Percentiles rank a stretch among this genome's conserved stretches.
phyloP scores from a whole-genome alignment of 2,888 invertebrate species.

The Eupithecia tripunctaria region DNA sequence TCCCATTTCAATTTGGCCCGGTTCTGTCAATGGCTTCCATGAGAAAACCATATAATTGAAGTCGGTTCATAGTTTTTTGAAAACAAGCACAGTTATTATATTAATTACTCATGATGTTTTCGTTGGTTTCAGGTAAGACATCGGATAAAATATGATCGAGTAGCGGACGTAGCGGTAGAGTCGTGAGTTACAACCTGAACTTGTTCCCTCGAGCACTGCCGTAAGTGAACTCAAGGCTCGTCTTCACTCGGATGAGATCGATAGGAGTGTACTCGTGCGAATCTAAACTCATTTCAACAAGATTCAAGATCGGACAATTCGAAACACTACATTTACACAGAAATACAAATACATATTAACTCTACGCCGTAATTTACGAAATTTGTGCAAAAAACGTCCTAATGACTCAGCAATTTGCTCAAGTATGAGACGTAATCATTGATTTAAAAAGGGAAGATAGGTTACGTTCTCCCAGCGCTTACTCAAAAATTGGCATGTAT shows the following conservation, averaged over 20 bases:
- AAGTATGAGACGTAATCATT: neutral
- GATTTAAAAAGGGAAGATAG: too few species aligned
- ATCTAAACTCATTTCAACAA: neutral
- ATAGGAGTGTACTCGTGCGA: neutral
- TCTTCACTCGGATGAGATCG: too few species aligned
- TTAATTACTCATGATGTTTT: neutral
- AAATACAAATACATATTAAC: slow-evolving; percentile 1
- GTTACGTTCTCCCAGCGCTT: too few species aligned
- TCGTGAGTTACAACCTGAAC: neutral
- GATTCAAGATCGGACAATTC: neutral
- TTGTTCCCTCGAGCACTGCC: neutral
- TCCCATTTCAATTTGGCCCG: too few species aligned
- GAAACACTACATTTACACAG: neutral
- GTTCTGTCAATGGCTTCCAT: too few species aligned
- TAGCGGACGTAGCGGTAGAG: too few species aligned
- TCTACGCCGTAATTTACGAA: neutral
- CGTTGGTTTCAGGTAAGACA: slow-evolving; percentile 7
- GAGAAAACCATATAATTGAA: too few species aligned
- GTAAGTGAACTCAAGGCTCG: neutral
- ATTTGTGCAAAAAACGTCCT: neutral
- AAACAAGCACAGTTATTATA: too few species aligned
- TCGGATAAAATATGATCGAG: neutral
- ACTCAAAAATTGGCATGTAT: too few species aligned
- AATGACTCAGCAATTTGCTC: slow-evolving; percentile 10
- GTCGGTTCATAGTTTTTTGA: too few species aligned